Evolutionary conservation across 2,888 invertebrate species (phyloP).

Genomic region (Exephanes ischioxanthus): DNA sequence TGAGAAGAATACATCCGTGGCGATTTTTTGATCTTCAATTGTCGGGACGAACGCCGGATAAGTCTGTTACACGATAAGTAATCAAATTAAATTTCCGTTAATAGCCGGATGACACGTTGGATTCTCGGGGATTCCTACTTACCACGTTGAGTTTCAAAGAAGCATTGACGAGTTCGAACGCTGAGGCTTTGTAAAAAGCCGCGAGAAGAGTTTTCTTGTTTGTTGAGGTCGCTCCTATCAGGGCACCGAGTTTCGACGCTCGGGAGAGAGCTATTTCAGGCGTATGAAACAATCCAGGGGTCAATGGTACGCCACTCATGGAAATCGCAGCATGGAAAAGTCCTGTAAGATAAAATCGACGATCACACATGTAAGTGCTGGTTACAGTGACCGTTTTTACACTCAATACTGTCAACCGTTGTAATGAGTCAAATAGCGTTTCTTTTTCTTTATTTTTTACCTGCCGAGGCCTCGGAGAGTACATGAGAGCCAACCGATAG

Average conservation of each 20-base stretch:
- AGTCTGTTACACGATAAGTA: background rate
- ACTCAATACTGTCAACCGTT: too few relatives aligned
- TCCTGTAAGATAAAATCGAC: background rate
- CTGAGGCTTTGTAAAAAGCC: conserved; percentile 61
- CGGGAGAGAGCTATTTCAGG: background rate
- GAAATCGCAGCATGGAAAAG: conserved; percentile 24
- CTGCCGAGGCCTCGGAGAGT: background rate
- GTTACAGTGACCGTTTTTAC: too few relatives aligned
- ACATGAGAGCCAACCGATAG: conserved; percentile 42
- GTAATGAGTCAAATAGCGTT: background rate
- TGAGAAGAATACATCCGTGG: conserved; percentile 85
- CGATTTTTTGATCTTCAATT: conserved; percentile 84
- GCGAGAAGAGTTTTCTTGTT: conserved; percentile 64
- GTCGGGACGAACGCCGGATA: conserved; percentile 85
- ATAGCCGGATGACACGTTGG: background rate
- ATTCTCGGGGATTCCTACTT: too few relatives aligned
- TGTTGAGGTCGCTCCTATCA: too few relatives aligned
- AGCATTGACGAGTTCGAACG: conserved; percentile 72
- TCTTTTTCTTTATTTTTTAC: background rate
- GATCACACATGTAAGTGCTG: background rate
- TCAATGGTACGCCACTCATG: conserved; percentile 36
- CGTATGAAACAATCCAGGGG: background rate
- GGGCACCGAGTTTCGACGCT: background rate
- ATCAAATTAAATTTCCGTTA: too few relatives aligned
- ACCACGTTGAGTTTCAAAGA: background rate